Evolutionary conservation across 2,888 invertebrate species (phyloP), one percentile per base, ranked within the genome.

Genomic region (Zaprionus bogoriensis): DNA sequence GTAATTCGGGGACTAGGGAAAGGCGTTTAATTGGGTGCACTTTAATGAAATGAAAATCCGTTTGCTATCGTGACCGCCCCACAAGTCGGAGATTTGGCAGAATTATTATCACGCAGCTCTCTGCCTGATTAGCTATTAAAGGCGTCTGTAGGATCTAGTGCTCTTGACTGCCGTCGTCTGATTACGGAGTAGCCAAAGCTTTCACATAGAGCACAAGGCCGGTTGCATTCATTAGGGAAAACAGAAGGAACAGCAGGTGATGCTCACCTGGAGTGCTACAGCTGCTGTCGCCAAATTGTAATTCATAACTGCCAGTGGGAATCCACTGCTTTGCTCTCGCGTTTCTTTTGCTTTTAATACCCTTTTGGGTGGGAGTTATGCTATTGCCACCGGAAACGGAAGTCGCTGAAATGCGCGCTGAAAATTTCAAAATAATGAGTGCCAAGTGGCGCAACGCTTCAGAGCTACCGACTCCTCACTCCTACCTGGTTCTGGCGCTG

Each of bases 391-490:
- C 71, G 80, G 84, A 72, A 87, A 70, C 83, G 88, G 89, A 88
- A 86, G 72, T 85, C 81, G 75, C 83, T 88, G 85, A 88, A 89
- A 89, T 80, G 83, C 74, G 88, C 77, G 71, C 80, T 86, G 82
- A 86, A 87, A 88, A 89, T 81, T 87, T 88, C 78, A 81, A 87
- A 88, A 89, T 88, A 88, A 88, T 85, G 88, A 88, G 83, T 84
- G 74, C 77, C 78, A 17, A 36, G 32, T 36, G 32, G 32, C 14
- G 14, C 12, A 10, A 10, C 27, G 27, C 2, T 14, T 32, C 30
- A 14, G 5, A 32, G 14, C 30, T 59, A 42, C 48, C 44, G 59
- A 46, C 48, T 12, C 22, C 39, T 45, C 19, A 42, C 14, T 17
- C 30, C 9, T 30, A 10, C 23, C 46, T 38, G 25, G 1, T n/a